phyloP scores from a whole-genome alignment of 2,797 vertebrate species.

The Pampus argenteus region DNA sequence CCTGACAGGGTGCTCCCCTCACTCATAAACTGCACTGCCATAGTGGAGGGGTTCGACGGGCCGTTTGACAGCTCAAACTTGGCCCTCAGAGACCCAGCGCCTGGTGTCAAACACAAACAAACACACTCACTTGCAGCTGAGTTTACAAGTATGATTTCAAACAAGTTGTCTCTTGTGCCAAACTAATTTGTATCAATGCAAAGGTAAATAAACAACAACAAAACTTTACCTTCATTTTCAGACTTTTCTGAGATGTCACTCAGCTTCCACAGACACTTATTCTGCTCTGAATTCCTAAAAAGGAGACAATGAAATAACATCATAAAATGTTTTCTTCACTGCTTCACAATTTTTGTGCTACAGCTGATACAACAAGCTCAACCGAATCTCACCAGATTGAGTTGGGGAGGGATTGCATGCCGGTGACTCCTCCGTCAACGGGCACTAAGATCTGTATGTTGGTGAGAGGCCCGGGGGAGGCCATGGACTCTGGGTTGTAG shows the following conservation, averaged over 20 bases:
- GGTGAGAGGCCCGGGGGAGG: slow-evolving; percentile 86
- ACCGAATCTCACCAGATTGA: slow-evolving; percentile 91
- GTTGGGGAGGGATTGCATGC: slow-evolving; percentile 93
- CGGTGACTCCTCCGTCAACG: slow-evolving; percentile 93
- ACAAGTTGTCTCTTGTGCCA: not conserved
- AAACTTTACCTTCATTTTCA: slow-evolving; percentile 92
- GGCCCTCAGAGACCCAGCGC: slow-evolving; percentile 94
- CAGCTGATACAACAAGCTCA: not conserved
- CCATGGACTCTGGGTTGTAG: slow-evolving; percentile 97
- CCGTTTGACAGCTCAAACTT: slow-evolving; percentile 96
- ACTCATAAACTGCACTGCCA: slow-evolving; percentile 95
- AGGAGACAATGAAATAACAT: slow-evolving; percentile 32
- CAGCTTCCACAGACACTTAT: slow-evolving; percentile 96
- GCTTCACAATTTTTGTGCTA: not conserved
- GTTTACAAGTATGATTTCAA: not conserved
- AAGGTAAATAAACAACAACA: not conserved
- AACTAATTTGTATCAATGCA: not conserved
- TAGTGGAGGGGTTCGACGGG: slow-evolving; percentile 92
- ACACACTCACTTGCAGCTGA: not conserved
- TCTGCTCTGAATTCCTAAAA: slow-evolving; percentile 94
- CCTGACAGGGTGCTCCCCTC: slow-evolving; percentile 95
- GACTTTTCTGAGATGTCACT: slow-evolving; percentile 95
- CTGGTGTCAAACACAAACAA: slow-evolving; percentile 76
- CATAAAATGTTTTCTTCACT: not conserved
- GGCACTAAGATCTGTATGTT: slow-evolving; percentile 94